phyloP scores from a whole-genome alignment of 2,888 invertebrate genomes.

The Dicranocentrus wangi region DNA sequence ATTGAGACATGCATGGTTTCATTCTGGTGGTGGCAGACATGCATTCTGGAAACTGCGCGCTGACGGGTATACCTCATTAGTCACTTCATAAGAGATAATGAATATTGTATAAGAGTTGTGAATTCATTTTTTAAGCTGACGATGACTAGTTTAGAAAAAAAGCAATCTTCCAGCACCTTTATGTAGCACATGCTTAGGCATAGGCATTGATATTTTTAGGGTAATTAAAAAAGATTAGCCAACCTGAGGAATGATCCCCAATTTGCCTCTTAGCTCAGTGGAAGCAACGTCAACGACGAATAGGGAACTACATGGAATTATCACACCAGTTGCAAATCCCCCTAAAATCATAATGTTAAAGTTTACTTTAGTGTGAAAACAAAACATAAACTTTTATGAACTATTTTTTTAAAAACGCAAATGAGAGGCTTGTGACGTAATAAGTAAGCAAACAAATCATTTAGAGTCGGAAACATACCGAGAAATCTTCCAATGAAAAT shows the following conservation, averaged over 20 bases:
- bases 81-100: neutral
- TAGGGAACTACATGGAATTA: slow-evolving; percentile 66
- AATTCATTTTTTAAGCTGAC: no score
- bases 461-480: slow-evolving; percentile 61
- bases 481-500: slow-evolving; percentile 68
- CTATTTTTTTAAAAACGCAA: no score
- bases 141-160: neutral
- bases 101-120: neutral
- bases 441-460: neutral
- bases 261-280: slow-evolving; percentile 55
- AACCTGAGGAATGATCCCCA: slow-evolving; percentile 70
- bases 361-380: neutral
- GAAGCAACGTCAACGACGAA: slow-evolving; percentile 67
- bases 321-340: slow-evolving; percentile 66
- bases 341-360: slow-evolving; percentile 39
- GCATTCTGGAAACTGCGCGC: no score
- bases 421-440: no score
- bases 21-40: no score
- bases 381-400: neutral
- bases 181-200: neutral
- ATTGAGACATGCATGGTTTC: no score
- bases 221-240: no score
- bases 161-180: neutral
- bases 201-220: no score
- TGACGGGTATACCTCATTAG: neutral